Base-by-base conservation (phyloP, 2,888 invertebrate species). In the Danaus chrysippus region DNA sequence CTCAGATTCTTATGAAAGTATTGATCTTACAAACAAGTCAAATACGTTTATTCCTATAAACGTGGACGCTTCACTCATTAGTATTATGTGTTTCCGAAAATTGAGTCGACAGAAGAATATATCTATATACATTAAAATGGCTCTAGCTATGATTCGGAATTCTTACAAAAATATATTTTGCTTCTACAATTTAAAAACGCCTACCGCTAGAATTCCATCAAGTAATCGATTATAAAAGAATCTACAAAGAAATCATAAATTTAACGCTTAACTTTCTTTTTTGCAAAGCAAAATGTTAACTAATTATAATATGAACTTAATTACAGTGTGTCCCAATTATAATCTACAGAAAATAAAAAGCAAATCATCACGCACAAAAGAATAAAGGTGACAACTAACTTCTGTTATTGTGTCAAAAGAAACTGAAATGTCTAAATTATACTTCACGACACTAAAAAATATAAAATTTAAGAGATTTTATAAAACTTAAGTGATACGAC, bases 51-150 rank as follows among this genome's bases (percentile, higher is more conserved):
- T 72, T 62, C 62, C 73, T 42, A 68, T 82, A 57, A 70, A 81
- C 56, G 71, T 82, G 49, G 82, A 86, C 52, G 79, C 86, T 10
- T 87, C 88, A 10, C 67, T 84, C 5, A 77, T 83, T 74, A 87
- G 86, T 64, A 77, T 86, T 52, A 74, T 84, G 62, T 75, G 77
- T 59, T 69, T 83, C 54, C 81, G 79, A 42, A 77, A 73, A 62
- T 73, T 74, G 11, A 77, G 74, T 59, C 65, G 67, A 6, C 80
- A 75, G 59, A 77, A 72, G 64, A 71, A 69, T 43, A 69, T 74
- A 1, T 80, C 73, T 63, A 59, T 73, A 19, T 84, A 77, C 66
- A 66, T 68, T 5, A 81, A 74, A 68, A 73, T 84, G 15, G 42
- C 79, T 44, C 76, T 75, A 70, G 61, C 72, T 34, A 65, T 84